Evolutionary conservation across 1,140 invertebrate species (phyloP), one percentile per base, ranked within the genome.

Genomic region (Samia ricini): DNA sequence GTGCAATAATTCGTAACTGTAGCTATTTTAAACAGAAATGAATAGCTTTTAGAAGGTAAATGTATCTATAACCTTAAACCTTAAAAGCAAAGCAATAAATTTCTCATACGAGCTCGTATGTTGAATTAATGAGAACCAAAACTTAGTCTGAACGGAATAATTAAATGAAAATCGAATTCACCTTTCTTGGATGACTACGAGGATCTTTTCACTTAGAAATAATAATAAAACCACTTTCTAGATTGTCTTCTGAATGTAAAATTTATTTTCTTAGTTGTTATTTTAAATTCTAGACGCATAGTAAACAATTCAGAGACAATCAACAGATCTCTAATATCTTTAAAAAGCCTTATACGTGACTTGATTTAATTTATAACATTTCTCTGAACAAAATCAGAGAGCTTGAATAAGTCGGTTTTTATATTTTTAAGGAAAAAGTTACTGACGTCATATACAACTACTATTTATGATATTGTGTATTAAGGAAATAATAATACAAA

Each of bases 211-310:
- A 33, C 56, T 36, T 36, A 12, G 19, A 23, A 18, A 29, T 20
- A 33, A 57, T 36, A 29, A 57, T 57, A 8, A 57, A 33, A 57
- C 56, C 42, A 57, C 56, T 57, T 57, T 57, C 56, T 57, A 36
- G n/a, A 29, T 57, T 29, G 56, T 19, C 29, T 20, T 10, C 12
- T 33, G 56, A 42, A 57, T 57, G 42, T 36, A 2, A 55, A 55
- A 55, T 15, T n/a, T 22, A 21, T 22, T 23, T 15, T 54, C 15
- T 54, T 23, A 6, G 7, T 4, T 54, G 1, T 15, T 22, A 24
- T 55, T 55, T 22, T 18, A 24, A 24, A 55, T 55, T 55, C 52
- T n/a, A 23, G 20, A 0, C 7, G 18, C 52, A 55, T n/a, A 55
- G 10, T 15, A n/a, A 55, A 55, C 22, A 24, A n/a, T 21, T 24